Conservation (phyloP, 2,113 vertebrate genomes). For the Pollachius pollachius region DNA sequence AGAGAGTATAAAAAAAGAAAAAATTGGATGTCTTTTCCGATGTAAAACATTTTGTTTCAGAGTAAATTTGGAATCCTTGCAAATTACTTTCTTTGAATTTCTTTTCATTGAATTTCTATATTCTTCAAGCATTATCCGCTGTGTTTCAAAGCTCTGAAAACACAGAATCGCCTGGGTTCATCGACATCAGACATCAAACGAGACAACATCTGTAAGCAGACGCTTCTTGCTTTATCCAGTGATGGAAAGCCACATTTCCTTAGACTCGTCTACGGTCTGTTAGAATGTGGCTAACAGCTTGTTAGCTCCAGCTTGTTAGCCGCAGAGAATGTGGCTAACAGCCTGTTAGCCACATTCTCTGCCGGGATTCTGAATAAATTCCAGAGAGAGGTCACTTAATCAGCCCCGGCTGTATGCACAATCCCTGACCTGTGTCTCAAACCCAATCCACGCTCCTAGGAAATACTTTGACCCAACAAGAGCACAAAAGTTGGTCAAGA, state of each 20-base stretch:
- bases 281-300: background rate
- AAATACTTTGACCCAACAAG: constrained; percentile 16
- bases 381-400: constrained; percentile 70
- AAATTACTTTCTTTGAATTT: background rate
- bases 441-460: constrained; percentile 39
- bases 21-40: constrained; percentile 10
- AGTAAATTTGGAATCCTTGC: background rate
- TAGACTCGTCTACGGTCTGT: background rate
- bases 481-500: constrained; percentile 46
- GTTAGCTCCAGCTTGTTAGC: too few relatives aligned
- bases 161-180: constrained; percentile 5
- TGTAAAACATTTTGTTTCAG: constrained; percentile 36
- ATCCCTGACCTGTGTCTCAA: constrained; percentile 61
- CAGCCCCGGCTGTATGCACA: constrained; percentile 80
- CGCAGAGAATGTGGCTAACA: background rate
- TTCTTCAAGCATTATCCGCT: constrained; percentile 9
- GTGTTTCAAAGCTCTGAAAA: constrained; percentile 9
- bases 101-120: background rate
- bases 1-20: background rate
- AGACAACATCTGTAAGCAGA: constrained; percentile 14
- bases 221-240: background rate
- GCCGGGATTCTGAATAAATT: constrained; percentile 48
- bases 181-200: constrained; percentile 25
- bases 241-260: background rate
- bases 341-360: constrained; percentile 23